These are phyloP conservation scores for Anthopleura sola DNA, from an alignment of 64 coral and sea anemone genomes.

Conservation along the genomic window DNA sequence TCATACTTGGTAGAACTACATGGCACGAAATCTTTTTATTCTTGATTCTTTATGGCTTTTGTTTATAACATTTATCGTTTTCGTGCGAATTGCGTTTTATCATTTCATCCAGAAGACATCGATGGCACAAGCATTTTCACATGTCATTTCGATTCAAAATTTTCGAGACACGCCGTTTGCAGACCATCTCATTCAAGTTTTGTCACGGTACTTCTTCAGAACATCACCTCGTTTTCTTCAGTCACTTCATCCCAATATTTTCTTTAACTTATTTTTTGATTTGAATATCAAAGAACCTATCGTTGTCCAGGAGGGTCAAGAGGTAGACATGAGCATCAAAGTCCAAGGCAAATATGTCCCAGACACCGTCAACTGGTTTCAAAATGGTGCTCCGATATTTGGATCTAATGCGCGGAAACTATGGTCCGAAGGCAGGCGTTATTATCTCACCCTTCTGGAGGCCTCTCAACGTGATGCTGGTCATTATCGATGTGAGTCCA, in stretches of 20 bases:
- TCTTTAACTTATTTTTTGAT: neutral
- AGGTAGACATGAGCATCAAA: slow-evolving; percentile 60
- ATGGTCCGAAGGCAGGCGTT: slow-evolving; percentile 38
- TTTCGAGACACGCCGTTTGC: neutral
- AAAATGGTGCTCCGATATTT: slow-evolving; percentile 55
- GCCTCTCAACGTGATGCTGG: slow-evolving; percentile 69
- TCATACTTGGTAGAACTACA: neutral
- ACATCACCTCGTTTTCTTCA: neutral
- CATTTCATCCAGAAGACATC: neutral
- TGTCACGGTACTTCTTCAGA: neutral
- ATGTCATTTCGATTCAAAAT: neutral
- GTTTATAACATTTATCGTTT: neutral
- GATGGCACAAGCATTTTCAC: neutral
- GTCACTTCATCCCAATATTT: neutral
- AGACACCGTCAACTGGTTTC: slow-evolving; percentile 66
- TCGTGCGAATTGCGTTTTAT: neutral
- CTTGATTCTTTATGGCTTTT: no score
- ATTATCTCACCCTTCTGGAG: slow-evolving; percentile 55
- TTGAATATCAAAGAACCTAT: slow-evolving; percentile 39
- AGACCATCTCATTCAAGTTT: neutral
- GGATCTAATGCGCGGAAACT: slow-evolving; percentile 50
- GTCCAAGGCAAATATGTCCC: slow-evolving; percentile 62
- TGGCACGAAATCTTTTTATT: neutral
- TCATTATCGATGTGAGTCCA: slow-evolving; percentile 71
- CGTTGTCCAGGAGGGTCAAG: slow-evolving; percentile 68